Conservation (phyloP, 2,113 vertebrate species). For the Emydura subglobosa region DNA sequence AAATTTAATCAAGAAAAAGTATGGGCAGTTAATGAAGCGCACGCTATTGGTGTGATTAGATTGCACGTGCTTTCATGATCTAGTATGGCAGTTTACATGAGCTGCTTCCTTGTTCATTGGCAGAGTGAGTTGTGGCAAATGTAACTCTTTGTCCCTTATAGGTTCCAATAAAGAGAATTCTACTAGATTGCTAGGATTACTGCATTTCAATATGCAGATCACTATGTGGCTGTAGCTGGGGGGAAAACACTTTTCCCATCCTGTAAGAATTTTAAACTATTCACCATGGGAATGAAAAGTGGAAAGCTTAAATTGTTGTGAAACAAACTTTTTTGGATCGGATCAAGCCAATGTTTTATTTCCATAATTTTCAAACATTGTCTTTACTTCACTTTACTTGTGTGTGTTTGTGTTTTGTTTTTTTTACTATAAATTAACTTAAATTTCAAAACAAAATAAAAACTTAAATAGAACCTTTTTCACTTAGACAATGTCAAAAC, state of each 20-base stretch:
- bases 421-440: too few relatives aligned
- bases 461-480: background rate
- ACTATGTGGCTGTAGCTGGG: background rate
- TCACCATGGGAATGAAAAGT: background rate
- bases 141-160: background rate
- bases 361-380: background rate
- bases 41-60: background rate
- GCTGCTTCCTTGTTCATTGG: background rate
- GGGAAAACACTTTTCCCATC: background rate
- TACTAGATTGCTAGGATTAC: background rate
- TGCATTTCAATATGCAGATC: slow-evolving; percentile 26
- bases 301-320: background rate
- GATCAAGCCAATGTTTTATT: background rate
- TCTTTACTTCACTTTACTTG: background rate
- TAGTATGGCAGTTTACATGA: background rate
- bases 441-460: background rate
- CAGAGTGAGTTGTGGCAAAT: background rate
- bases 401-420: too few relatives aligned
- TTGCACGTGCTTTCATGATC: rapidly evolving
- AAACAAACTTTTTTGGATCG: background rate
- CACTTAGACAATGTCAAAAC: background rate
- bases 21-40: background rate
- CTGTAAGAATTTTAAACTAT: background rate
- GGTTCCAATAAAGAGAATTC: background rate
- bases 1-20: background rate